Conservation (phyloP, 2,888 invertebrate species). For the Melipona beecheii region DNA sequence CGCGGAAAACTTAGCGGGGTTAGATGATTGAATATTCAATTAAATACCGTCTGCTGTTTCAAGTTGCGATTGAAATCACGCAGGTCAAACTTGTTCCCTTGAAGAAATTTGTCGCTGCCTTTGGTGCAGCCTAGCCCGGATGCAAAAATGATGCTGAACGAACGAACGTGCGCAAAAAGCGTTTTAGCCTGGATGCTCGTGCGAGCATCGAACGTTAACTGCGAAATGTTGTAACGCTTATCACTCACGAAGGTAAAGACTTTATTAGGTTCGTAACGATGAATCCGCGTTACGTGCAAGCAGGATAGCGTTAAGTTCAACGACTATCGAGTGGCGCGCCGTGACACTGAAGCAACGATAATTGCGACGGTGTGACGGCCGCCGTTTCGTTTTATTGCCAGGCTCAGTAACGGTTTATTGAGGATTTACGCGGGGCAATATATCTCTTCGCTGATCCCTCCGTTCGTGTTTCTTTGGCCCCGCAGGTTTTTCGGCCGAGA, state of each 20-base stretch:
- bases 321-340: conserved; percentile 57
- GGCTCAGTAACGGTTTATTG: conserved; percentile 74
- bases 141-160: conserved; percentile 6
- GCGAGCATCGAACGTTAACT: conserved; percentile 23
- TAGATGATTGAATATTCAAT: no score
- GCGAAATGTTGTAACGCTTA: not conserved
- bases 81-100: not conserved
- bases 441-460: conserved; percentile 72
- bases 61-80: not conserved
- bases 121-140: not conserved
- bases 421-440: conserved; percentile 74
- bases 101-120: not conserved
- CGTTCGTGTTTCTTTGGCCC: conserved; percentile 72
- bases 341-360: conserved; percentile 71
- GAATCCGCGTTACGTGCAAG: conserved; percentile 52
- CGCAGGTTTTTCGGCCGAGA: conserved; percentile 71
- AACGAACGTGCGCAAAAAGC: conserved; percentile 24
- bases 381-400: conserved; percentile 73
- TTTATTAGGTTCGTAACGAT: conserved; percentile 55
- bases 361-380: conserved; percentile 72
- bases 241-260: conserved; percentile 38
- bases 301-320: conserved; percentile 53
- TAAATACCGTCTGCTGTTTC: no score
- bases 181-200: conserved; percentile 24
- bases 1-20: no score